Base-by-base conservation (phyloP, 2,113 vertebrate species). In the Entomyzon cyanotis region DNA sequence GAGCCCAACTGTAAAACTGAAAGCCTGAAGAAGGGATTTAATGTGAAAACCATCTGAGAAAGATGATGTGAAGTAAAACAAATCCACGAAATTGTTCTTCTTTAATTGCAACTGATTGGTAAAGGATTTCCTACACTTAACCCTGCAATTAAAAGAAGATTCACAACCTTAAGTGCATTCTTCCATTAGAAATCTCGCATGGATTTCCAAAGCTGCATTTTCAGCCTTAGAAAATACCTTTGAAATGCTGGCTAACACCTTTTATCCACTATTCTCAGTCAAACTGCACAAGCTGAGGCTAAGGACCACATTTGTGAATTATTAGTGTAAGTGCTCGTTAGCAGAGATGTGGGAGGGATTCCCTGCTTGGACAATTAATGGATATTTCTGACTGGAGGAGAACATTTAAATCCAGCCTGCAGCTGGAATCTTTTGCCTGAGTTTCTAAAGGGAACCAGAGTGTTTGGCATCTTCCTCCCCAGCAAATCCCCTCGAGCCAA, bases 31-130 rank as follows among this genome's bases (percentile, higher is more conserved):
- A 55, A 53, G 39, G 47, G 33, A 37, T 87, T 88, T 62, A 37
- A 74, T 35, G 39, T 46, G 42, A 71, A 88, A 84, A 58, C 6
- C 46, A 77, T 50, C 68, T 37, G 59, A 94, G 80, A 53, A 92
- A 77, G 73, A 67, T 12, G 59, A 64, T 24, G 39, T 2, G 5
- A 81, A 81, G 59, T 58, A 81, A 95, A 95, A 84, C 50, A 93
- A 94, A 78, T 41, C 55, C 68, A 84, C 3, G 5, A 70, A 91
- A 65, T 28, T 35, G 55, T 37, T 94, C 50, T 90, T 76, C 90
- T 93, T 90, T 95, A 94, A 95, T 88, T 84, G 55, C 56, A 74
- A 4, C 76, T 84, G 84, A 91, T 89, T 55, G 84, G 59, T 55
- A 79, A 92, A 92, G 88, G 91, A 87, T 82, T 92, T 93, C 67